phyloP scores from a whole-genome alignment of 1,140 invertebrate genomes.

The Antheraea mylitta region DNA sequence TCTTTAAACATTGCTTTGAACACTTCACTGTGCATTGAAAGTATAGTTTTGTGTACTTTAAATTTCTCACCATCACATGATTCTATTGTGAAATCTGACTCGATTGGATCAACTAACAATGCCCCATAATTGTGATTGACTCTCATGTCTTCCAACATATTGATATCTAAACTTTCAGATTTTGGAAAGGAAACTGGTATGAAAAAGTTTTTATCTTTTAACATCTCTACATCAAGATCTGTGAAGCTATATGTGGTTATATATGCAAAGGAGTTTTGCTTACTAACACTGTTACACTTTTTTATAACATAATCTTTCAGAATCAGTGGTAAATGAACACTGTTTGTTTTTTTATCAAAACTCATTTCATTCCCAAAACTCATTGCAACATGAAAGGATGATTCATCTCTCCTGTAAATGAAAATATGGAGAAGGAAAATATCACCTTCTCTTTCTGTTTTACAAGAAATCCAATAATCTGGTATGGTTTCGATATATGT shows the following conservation, averaged over 20 bases:
- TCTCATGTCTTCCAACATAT: slow-evolving; percentile 34
- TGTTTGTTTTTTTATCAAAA: slow-evolving; percentile 41
- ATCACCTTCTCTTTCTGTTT: slow-evolving; percentile 48
- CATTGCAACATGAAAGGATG: slow-evolving; percentile 39
- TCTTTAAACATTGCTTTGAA: slow-evolving; percentile 71
- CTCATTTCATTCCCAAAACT: slow-evolving; percentile 39
- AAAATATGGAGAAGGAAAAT: slow-evolving; percentile 58
- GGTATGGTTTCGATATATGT: slow-evolving; percentile 50
- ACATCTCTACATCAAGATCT: slow-evolving; percentile 50
- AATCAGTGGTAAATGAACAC: slow-evolving; percentile 34
- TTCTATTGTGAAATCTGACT: slow-evolving; percentile 63
- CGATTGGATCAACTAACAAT: slow-evolving; percentile 53
- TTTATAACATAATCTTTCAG: slow-evolving; percentile 40
- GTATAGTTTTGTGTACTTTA: slow-evolving; percentile 53
- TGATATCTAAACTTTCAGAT: slow-evolving; percentile 10
- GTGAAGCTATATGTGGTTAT: slow-evolving; percentile 59
- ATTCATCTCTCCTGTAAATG: slow-evolving; percentile 40
- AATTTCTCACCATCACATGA: slow-evolving; percentile 58
- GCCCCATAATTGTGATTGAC: slow-evolving; percentile 46
- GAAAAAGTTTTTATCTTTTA: slow-evolving; percentile 50
- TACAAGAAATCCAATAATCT: slow-evolving; percentile 57
- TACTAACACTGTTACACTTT: slow-evolving; percentile 15
- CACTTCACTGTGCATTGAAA: slow-evolving; percentile 58
- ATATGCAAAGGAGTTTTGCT: slow-evolving; percentile 23
- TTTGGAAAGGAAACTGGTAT: slow-evolving; percentile 44